Evolutionary conservation across 2,113 vertebrate species (phyloP).

Genomic region (Amphiprion percula): DNA sequence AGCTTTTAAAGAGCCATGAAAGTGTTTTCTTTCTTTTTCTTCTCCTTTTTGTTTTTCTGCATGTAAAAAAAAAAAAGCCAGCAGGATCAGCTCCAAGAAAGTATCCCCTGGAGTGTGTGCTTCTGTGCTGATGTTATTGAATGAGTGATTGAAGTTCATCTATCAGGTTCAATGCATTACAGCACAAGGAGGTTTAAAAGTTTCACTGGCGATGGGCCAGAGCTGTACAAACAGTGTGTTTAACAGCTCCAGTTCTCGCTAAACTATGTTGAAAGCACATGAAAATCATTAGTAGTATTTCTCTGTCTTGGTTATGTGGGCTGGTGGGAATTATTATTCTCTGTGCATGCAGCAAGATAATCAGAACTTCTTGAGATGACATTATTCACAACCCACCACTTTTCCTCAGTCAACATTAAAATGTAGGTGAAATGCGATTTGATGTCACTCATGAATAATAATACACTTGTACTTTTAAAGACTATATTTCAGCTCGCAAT

Average conservation of each 20-base stretch:
- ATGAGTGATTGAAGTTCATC: constrained; percentile 66
- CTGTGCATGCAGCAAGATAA: constrained; percentile 31
- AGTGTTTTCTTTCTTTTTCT: background rate
- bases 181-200: constrained; percentile 34
- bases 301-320: constrained; percentile 10
- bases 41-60: constrained; percentile 18
- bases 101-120: constrained; percentile 36
- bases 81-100: constrained; percentile 44
- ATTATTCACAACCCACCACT: constrained; percentile 54
- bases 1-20: constrained; percentile 33
- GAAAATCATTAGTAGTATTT: constrained; percentile 33
- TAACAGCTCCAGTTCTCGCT: constrained; percentile 46
- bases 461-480: constrained; percentile 52
- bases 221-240: constrained; percentile 38
- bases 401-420: constrained; percentile 52
- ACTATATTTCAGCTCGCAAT: constrained; percentile 48
- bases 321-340: constrained; percentile 42
- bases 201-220: constrained; percentile 23
- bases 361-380: constrained; percentile 43
- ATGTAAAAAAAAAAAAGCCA: constrained; percentile 31
- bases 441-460: constrained; percentile 64
- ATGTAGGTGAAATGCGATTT: constrained; percentile 54
- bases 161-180: constrained; percentile 33
- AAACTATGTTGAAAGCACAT: constrained; percentile 47
- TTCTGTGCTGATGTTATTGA: constrained; percentile 37